Base-by-base conservation (phyloP, 1,140 invertebrate genomes). In the Nephila pilipes region DNA sequence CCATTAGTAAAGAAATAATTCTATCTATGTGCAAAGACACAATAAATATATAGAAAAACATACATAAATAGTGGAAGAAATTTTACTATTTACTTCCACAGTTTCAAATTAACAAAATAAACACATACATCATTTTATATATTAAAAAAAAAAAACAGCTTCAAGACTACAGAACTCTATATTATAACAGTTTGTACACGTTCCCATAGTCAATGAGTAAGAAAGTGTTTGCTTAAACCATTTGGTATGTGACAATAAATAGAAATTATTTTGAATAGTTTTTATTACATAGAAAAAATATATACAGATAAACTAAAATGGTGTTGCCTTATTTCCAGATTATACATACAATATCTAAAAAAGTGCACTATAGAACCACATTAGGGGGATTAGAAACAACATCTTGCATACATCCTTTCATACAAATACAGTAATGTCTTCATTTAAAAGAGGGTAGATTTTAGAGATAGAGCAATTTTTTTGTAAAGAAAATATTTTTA, bases 201-300 rank as follows among this genome's bases (percentile, higher is more conserved):
- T 54, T 22, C 16, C 16, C n/a, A 46, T 54, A 22, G 80, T 36
- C 69, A 75, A 36, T 32, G 18, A 54, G 14, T 80, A 54, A 81
- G 80, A 38, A 22, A 54, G 18, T 46, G 22, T 38, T 38, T 22
- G 75, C 75, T 80, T 22, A 32, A 8, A 80, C 75, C 54, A 85
- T 57, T 85, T 85, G 25, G 18, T 54, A 22, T 85, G 25, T 32
- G 57, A 85, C 58, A 58, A 85, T 85, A 85, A 58, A 85, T 32
- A 58, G 29, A 57, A 85, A 85, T 85, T 85, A 85, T 85, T 29
- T 54, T 36, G 29, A 85, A 88, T 75, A 69, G 29, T 54, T 88
- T 87, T 88, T 88, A 88, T 88, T 88, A 88, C 63, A 88, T 22
- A 75, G 25, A 46, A 46, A 46, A 65, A 55, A 75, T 69, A 60